These are phyloP conservation scores for Spodoptera frugiperda DNA, from an alignment of 1,140 invertebrate species.

Conservation along the genomic window DNA sequence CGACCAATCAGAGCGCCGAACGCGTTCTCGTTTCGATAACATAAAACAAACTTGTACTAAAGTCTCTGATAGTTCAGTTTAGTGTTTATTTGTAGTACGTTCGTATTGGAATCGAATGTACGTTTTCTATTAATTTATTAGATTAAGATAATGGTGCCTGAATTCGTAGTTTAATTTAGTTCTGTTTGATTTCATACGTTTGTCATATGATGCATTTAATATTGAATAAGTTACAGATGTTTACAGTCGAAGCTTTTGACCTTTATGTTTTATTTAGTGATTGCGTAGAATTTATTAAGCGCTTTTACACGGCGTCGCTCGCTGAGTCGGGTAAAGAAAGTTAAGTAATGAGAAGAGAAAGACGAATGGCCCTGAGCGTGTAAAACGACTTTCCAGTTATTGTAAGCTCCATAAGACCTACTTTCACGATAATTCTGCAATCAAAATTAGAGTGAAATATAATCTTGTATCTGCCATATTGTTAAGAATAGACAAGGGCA, in stretches of 20 bases:
- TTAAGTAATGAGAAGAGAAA: conserved; percentile 8
- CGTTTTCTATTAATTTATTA: conserved; percentile 48
- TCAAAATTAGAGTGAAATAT: too few relatives aligned
- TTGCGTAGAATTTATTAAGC: conserved; percentile 26
- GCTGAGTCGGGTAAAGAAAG: conserved; percentile 5
- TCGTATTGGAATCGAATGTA: conserved; percentile 25
- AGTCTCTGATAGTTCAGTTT: neutral
- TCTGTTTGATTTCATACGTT: conserved; percentile 22
- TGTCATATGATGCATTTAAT: conserved; percentile 55
- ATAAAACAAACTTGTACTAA: too few relatives aligned
- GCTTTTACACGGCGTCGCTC: conserved; percentile 19
- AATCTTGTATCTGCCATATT: too few relatives aligned
- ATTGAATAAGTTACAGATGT: conserved; percentile 50
- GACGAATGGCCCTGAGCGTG: neutral
- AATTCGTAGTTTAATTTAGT: conserved; percentile 53
- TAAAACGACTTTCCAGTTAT: neutral
- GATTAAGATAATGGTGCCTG: conserved; percentile 66
- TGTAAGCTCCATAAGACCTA: too few relatives aligned
- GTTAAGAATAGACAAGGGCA: too few relatives aligned
- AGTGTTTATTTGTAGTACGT: conserved; percentile 4
- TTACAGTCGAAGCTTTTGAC: conserved; percentile 38
- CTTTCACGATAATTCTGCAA: too few relatives aligned
- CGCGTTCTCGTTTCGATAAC: too few relatives aligned
- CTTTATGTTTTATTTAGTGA: conserved; percentile 10
- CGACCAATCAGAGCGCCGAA: too few relatives aligned